Percentiles rank a stretch among this genome's conserved stretches.
Evolutionary conservation across 1,140 invertebrate genomes (phyloP).

Genomic region (Melanaphis sacchari): DNA sequence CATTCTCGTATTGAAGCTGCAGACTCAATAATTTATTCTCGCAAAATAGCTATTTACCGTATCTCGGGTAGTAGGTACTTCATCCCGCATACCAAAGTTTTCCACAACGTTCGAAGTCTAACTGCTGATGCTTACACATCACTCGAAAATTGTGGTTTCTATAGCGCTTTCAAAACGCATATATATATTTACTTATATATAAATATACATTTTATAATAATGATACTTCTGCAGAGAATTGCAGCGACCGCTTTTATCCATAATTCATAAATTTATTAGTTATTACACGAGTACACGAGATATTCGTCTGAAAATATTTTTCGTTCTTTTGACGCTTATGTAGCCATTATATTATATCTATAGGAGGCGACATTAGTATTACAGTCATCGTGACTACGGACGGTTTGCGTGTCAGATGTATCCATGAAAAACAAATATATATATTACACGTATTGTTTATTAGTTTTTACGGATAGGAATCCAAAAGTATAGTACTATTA

Average conservation of each 20-base stretch:
- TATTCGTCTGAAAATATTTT: not conserved
- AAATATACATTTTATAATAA: not conserved
- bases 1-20: too few species aligned
- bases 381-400: not conserved
- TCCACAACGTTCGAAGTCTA: not conserved
- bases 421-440: not conserved
- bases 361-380: not conserved
- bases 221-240: not conserved
- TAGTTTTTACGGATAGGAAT: not conserved
- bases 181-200: not conserved
- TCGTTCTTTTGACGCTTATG: not conserved
- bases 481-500: not conserved
- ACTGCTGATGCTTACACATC: not conserved
- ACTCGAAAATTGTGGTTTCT: slow-evolving; percentile 22
- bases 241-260: not conserved
- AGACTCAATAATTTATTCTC: not conserved
- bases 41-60: not conserved
- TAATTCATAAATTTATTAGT: slow-evolving; percentile 26
- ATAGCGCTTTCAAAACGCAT: not conserved
- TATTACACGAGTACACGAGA: not conserved
- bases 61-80: not conserved
- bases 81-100: not conserved
- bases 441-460: not conserved
- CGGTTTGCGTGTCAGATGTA: not conserved
- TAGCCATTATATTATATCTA: not conserved